A percentile compares a stretch with the other conserved stretches of the same genome.
Conservation (phyloP, 1,140 invertebrate genomes). For the Drosophila fuyamai region DNA sequence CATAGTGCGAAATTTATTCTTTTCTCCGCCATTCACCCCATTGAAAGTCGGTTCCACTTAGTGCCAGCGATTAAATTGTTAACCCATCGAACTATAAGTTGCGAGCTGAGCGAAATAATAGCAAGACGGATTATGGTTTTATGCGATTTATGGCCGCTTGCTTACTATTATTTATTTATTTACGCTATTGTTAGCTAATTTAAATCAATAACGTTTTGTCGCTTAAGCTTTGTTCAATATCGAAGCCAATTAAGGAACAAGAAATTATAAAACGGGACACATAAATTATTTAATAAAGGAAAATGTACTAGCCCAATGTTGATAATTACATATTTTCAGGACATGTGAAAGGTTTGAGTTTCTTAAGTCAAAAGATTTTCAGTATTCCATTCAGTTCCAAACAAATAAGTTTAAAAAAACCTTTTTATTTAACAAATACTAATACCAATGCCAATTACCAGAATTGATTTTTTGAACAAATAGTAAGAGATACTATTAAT, state of each 20-base stretch:
- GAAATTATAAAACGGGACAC: not conserved
- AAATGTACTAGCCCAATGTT: not conserved
- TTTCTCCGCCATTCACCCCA: constrained; percentile 4
- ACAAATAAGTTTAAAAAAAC: too few relatives aligned
- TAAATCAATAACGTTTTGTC: not conserved
- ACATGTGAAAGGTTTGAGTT: not conserved
- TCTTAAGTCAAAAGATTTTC: too few relatives aligned
- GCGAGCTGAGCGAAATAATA: not conserved
- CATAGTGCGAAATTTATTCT: constrained; percentile 25
- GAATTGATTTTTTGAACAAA: too few relatives aligned
- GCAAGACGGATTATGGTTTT: not conserved
- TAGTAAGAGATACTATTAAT: too few relatives aligned
- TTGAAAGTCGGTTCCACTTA: constrained; percentile 1
- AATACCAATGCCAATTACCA: too few relatives aligned
- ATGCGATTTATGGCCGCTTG: not conserved
- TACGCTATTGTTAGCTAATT: not conserved
- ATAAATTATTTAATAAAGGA: not conserved
- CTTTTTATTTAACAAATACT: too few relatives aligned
- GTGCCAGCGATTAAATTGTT: not conserved
- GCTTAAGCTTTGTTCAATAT: not conserved
- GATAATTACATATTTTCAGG: not conserved
- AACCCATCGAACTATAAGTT: constrained; percentile 4
- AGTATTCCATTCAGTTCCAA: too few relatives aligned
- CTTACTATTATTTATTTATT: too few relatives aligned
- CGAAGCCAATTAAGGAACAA: not conserved